Conservation (phyloP, 37 sponge, comb jelly and placozoan species). For the Tethya wilhelma region DNA sequence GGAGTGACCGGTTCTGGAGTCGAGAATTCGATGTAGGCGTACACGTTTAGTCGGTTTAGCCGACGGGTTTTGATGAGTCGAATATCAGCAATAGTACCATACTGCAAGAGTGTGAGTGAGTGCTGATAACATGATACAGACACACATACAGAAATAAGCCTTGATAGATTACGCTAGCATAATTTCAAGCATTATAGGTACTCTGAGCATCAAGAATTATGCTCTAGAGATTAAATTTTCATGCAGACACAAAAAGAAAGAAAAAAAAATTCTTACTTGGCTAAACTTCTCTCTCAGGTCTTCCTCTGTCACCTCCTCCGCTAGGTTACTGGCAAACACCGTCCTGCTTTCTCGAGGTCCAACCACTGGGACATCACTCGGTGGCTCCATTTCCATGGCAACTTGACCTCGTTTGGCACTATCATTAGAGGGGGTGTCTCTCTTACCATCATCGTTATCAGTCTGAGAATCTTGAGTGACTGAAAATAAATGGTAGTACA, state of each 20-base stretch:
- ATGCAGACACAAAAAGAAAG: constrained; percentile 12
- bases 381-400: constrained; percentile 44
- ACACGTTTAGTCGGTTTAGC: constrained; percentile 22
- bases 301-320: constrained; percentile 38
- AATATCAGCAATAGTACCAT: constrained; percentile 64
- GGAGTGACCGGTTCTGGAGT: constrained; percentile 7
- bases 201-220: too few relatives aligned
- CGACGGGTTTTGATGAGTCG: constrained; percentile 42
- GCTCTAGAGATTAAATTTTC: too few relatives aligned
- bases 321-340: constrained; percentile 86
- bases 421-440: not conserved
- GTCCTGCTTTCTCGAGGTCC: constrained; percentile 44
- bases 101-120: constrained; percentile 28
- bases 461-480: not conserved
- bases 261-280: not conserved
- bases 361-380: not conserved
- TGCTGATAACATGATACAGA: constrained; percentile 37
- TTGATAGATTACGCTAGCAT: too few relatives aligned
- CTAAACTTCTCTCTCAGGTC: constrained; percentile 48
- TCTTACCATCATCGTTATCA: not conserved
- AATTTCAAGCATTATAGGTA: too few relatives aligned
- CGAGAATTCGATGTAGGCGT: constrained; percentile 68
- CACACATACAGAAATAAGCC: not conserved
- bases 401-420: not conserved
- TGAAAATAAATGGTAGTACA: not conserved